Evolutionary conservation across 1,140 invertebrate genomes (phyloP).

Genomic region (Polypedilum vanderplanki): DNA sequence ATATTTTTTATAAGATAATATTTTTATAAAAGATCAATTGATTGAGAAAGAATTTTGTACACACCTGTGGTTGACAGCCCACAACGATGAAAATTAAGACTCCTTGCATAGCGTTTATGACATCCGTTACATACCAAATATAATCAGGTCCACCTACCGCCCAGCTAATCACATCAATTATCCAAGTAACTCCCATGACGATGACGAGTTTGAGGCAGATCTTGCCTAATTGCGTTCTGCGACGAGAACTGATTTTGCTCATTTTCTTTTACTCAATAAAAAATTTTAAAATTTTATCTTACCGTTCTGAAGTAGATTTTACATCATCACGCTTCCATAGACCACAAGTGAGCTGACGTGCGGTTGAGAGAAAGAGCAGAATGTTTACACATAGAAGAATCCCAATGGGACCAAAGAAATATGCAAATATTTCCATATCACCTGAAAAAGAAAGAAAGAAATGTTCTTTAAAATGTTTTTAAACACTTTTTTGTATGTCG

Average conservation of each 20-base stretch:
- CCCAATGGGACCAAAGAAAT: conserved; percentile 75
- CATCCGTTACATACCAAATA: conserved; percentile 70
- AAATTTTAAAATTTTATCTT: conserved; percentile 35
- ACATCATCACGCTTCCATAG: conserved; percentile 79
- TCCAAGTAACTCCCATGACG: conserved; percentile 80
- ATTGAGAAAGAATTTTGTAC: neutral
- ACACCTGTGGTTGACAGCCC: conserved; percentile 74
- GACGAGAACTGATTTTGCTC: conserved; percentile 36
- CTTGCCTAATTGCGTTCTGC: conserved; percentile 64
- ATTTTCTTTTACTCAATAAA: conserved; percentile 31
- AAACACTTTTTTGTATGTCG: neutral
- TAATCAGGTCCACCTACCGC: conserved; percentile 65
- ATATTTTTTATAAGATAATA: neutral
- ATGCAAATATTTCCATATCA: conserved; percentile 68
- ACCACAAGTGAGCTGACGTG: conserved; percentile 75
- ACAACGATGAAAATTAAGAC: conserved; percentile 85
- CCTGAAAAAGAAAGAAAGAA: conserved; percentile 45
- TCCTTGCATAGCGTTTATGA: conserved; percentile 77
- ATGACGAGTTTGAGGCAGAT: conserved; percentile 77
- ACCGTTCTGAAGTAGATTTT: conserved; percentile 78
- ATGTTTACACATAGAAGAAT: conserved; percentile 67
- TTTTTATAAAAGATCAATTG: neutral
- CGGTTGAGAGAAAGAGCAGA: conserved; percentile 68
- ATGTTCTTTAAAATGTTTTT: neutral
- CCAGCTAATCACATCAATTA: conserved; percentile 69